phyloP scores from a whole-genome alignment of 2,797 vertebrate genomes.

The Psittacula echo region DNA sequence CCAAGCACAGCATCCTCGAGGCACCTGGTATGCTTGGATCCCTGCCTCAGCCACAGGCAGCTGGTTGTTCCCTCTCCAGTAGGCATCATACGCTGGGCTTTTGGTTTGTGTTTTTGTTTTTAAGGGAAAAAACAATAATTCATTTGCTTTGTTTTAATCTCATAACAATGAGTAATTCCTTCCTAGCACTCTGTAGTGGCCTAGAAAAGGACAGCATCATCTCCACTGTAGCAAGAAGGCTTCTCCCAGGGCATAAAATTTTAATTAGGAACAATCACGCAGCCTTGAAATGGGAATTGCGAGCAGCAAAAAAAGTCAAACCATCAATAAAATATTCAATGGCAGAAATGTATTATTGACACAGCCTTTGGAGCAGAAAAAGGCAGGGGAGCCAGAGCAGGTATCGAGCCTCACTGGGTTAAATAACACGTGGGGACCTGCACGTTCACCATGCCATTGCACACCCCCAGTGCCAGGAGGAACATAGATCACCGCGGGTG shows the following conservation, averaged over 20 bases:
- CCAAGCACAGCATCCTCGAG: background rate
- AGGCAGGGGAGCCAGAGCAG: background rate
- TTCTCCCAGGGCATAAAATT: constrained; percentile 72
- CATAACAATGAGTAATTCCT: constrained; percentile 49
- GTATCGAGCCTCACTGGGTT: background rate
- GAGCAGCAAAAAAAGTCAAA: constrained; percentile 63
- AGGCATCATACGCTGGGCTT: background rate
- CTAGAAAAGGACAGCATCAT: constrained; percentile 67
- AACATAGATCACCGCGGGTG: background rate
- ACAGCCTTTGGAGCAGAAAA: constrained; percentile 42
- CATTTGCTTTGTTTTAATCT: constrained; percentile 63
- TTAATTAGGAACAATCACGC: constrained; percentile 74
- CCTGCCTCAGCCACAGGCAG: background rate
- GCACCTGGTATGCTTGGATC: background rate
- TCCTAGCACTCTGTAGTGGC: constrained; percentile 36
- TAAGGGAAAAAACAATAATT: background rate
- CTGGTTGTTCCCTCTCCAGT: background rate
- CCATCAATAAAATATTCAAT: constrained; percentile 77
- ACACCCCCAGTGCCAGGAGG: fast-evolving
- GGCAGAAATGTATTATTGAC: constrained; percentile 72
- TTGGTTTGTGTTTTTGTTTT: background rate
- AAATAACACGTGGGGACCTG: background rate
- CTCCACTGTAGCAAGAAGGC: constrained; percentile 56
- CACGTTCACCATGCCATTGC: fast-evolving
- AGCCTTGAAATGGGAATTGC: constrained; percentile 69